These are phyloP conservation scores for Baryphthengus martii DNA, from an alignment of 2,113 vertebrate genomes.

Conservation along the genomic window DNA sequence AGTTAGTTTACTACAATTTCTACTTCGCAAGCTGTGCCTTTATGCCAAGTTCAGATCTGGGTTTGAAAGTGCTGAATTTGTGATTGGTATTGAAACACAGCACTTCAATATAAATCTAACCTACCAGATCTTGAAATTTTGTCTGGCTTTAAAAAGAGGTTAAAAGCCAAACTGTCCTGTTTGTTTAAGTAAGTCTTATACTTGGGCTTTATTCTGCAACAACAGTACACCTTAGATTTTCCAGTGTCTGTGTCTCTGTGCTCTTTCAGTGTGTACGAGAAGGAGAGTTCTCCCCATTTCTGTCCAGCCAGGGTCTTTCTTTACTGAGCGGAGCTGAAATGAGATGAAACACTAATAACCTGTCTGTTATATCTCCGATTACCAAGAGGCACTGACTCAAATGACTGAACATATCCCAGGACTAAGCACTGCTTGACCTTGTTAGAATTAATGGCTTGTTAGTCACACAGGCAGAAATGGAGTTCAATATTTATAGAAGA, in stretches of 20 bases:
- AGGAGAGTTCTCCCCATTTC: not conserved
- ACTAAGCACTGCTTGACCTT: not conserved
- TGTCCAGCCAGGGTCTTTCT: not conserved
- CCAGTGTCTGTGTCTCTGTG: not conserved
- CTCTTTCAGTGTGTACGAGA: not conserved
- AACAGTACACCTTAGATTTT: not conserved
- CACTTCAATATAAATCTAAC: not conserved
- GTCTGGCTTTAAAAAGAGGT: fast-evolving
- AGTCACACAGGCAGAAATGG: not conserved
- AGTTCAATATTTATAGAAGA: not conserved
- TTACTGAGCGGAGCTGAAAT: not conserved
- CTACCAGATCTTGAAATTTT: not conserved
- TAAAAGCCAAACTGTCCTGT: not conserved
- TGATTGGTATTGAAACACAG: not conserved
- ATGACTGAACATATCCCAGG: not conserved
- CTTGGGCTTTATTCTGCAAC: not conserved
- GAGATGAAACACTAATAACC: not conserved
- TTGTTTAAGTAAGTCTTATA: not conserved
- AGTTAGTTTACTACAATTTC: not conserved
- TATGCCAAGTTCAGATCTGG: not conserved
- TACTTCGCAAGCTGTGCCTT: not conserved
- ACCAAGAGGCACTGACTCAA: not conserved
- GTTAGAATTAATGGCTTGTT: not conserved
- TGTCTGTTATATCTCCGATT: not conserved
- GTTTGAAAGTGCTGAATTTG: not conserved